Percentiles rank a stretch among this genome's conserved stretches.
phyloP scores from a whole-genome alignment of 2,113 vertebrate genomes.

The Rhineura floridana region DNA sequence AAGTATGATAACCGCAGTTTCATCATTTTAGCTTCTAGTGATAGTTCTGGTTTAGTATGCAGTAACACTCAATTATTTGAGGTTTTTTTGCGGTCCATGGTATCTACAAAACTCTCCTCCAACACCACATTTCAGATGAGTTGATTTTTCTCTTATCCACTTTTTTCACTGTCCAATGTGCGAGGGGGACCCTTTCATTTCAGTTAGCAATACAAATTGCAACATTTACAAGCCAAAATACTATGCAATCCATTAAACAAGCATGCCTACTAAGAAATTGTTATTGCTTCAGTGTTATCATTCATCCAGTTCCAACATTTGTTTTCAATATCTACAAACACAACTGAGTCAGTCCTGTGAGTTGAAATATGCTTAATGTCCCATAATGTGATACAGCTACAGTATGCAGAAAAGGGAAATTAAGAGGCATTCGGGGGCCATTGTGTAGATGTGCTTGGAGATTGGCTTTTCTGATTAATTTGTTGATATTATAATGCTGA shows the following conservation, averaged over 20 bases:
- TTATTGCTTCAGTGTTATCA: constrained; percentile 71
- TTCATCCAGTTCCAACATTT: constrained; percentile 78
- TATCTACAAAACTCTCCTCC: too few species aligned
- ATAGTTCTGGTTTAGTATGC: too few species aligned
- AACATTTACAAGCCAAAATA: constrained; percentile 58
- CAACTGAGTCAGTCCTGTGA: constrained; percentile 74
- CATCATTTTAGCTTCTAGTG: too few species aligned
- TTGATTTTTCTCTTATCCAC: too few species aligned
- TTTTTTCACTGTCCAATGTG: too few species aligned
- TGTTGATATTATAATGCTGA: constrained; percentile 68
- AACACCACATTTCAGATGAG: too few species aligned
- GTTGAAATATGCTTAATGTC: constrained; percentile 84
- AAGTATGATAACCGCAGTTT: too few species aligned
- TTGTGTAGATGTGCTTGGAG: constrained; percentile 74
- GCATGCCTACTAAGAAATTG: constrained; percentile 75
- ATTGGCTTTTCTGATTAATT: constrained; percentile 77
- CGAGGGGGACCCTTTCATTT: neutral
- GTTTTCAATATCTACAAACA: constrained; percentile 85
- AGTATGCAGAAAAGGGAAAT: constrained; percentile 76
- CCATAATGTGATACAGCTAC: constrained; percentile 74
- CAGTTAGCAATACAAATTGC: constrained; percentile 34
- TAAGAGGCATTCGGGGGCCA: constrained; percentile 77
- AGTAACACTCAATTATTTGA: too few species aligned
- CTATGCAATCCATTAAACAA: constrained; percentile 77
- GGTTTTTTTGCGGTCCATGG: too few species aligned